Evolutionary conservation across 2,113 vertebrate genomes (phyloP).

Genomic region (Cygnus atratus): DNA sequence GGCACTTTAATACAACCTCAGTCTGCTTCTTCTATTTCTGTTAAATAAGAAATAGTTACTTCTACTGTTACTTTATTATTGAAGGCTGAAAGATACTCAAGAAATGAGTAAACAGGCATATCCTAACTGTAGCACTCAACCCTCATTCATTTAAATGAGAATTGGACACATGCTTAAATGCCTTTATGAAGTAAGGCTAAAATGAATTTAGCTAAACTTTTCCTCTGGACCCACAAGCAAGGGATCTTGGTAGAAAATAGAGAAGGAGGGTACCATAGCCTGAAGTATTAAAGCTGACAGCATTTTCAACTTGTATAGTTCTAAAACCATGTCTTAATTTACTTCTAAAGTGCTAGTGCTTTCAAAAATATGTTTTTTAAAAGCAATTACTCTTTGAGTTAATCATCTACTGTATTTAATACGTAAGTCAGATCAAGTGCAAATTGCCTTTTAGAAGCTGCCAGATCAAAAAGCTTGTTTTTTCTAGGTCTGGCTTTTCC

Average conservation of each 20-base stretch:
- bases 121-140: background rate
- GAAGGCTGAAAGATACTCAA: background rate
- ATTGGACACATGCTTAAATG: background rate
- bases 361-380: slow-evolving; percentile 3
- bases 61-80: background rate
- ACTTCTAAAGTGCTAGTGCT: background rate
- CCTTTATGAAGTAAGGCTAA: background rate
- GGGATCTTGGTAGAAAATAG: background rate
- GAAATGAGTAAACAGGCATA: background rate
- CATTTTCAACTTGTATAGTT: background rate
- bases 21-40: background rate
- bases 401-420: slow-evolving; percentile 33
- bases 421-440: slow-evolving; percentile 20
- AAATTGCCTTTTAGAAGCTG: slow-evolving; percentile 29
- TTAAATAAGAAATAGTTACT: background rate
- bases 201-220: background rate
- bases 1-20: background rate
- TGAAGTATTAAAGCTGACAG: background rate
- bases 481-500: background rate
- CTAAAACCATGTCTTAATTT: background rate
- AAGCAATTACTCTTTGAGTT: slow-evolving; percentile 21
- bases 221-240: background rate
- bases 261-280: background rate
- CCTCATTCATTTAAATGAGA: background rate
- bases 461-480: slow-evolving; percentile 42